A percentile compares a stretch with the other conserved stretches of the same genome.
Evolutionary conservation across 2,113 vertebrate genomes (phyloP).

Genomic region (Microtus oregoni): DNA sequence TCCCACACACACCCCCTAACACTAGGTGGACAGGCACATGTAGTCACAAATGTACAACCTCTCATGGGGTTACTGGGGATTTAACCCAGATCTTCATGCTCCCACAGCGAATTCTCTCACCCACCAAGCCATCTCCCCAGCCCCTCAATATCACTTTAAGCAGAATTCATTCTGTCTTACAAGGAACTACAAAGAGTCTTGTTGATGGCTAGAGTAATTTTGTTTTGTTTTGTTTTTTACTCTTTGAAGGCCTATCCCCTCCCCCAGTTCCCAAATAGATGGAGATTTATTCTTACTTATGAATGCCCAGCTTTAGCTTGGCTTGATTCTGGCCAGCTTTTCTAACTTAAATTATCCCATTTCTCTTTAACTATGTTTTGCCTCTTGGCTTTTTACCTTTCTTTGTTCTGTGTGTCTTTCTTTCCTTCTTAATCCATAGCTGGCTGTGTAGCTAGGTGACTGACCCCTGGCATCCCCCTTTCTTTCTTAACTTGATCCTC

Average conservation of each 20-base stretch:
- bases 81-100: not conserved
- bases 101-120: not conserved
- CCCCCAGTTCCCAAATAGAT: not conserved
- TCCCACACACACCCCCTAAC: not conserved
- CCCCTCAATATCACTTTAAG: not conserved
- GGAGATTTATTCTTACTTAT: not conserved
- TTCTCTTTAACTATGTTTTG: not conserved
- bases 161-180: constrained; percentile 19
- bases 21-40: not conserved
- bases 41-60: not conserved
- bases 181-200: not conserved
- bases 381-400: not conserved
- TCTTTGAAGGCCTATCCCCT: not conserved
- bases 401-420: not conserved
- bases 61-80: not conserved
- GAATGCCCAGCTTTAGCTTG: not conserved
- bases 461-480: not conserved
- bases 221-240: not conserved
- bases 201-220: not conserved
- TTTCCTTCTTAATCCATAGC: not conserved
- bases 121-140: not conserved
- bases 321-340: not conserved
- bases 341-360: not conserved
- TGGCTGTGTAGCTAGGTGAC: not conserved
- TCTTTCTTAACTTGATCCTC: not conserved